These are phyloP conservation scores for Myotis planiceps DNA, from an alignment of 2,797 vertebrate genomes.

Conservation along the genomic window DNA sequence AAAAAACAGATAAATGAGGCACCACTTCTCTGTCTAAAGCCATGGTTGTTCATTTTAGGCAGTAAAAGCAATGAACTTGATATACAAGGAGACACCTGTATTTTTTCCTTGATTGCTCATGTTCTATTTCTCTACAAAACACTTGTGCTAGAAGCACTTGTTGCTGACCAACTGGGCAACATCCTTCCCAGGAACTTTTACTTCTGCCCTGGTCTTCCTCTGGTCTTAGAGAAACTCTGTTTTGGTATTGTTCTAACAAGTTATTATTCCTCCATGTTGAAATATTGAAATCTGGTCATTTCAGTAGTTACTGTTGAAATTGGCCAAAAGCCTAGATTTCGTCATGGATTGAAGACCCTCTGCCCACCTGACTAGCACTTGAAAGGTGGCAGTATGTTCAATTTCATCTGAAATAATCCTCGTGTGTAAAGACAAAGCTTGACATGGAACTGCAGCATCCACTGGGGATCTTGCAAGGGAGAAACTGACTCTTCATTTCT, in stretches of 20 bases:
- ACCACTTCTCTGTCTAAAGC: not conserved
- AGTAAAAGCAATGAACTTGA: not conserved
- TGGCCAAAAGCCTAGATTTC: not conserved
- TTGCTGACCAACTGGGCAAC: not conserved
- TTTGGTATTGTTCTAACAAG: not conserved
- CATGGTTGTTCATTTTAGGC: not conserved
- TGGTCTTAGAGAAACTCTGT: not conserved
- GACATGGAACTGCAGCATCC: not conserved
- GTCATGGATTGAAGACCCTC: not conserved
- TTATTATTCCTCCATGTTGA: not conserved
- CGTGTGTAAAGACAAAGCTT: not conserved
- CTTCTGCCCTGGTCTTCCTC: not conserved
- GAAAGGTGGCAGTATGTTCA: not conserved
- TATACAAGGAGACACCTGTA: not conserved
- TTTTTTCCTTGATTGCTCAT: not conserved
- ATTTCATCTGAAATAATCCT: not conserved
- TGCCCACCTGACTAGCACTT: not conserved
- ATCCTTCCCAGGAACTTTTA: not conserved
- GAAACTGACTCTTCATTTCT: not conserved
- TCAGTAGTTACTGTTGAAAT: conserved; percentile 10
- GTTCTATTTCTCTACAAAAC: not conserved
- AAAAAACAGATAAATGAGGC: not conserved
- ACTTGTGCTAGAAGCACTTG: not conserved
- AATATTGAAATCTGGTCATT: not conserved
- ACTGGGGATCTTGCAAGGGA: not conserved